Evolutionary conservation across 2,113 vertebrate genomes (phyloP).

Genomic region (Vombatus ursinus): DNA sequence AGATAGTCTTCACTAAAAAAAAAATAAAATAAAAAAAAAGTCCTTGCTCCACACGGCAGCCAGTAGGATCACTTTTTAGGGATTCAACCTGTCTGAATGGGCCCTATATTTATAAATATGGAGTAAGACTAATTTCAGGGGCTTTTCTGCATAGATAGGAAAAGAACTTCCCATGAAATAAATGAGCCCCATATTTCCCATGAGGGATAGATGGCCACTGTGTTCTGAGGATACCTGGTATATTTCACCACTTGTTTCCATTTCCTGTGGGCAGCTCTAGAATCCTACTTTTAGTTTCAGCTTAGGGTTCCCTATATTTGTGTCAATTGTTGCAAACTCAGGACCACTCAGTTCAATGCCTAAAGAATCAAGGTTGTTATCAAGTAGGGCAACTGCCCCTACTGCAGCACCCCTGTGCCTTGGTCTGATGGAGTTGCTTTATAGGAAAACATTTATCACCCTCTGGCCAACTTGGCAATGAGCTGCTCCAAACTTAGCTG

Average conservation of each 20-base stretch:
- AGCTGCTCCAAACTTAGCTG: neutral
- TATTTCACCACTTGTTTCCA: neutral
- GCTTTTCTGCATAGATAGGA: neutral
- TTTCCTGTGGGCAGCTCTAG: conserved; percentile 41
- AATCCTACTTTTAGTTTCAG: conserved; percentile 15
- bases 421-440: neutral
- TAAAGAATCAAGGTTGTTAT: neutral
- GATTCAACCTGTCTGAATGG: neutral
- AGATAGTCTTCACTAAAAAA: conserved; percentile 12
- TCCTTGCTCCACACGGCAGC: neutral
- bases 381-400: neutral
- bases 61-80: neutral
- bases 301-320: neutral
- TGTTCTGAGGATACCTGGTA: neutral
- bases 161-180: conserved; percentile 5
- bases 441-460: neutral
- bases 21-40: no score
- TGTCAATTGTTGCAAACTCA: neutral
- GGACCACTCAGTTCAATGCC: neutral
- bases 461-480: neutral
- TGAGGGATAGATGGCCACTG: neutral
- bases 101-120: neutral
- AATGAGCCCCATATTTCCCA: neutral
- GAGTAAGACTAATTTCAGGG: neutral
- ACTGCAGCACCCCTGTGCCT: neutral